A percentile compares a stretch with the other conserved stretches of the same genome.
Conservation (phyloP, 1,140 invertebrate species). For the Caenorhabditis latens region DNA sequence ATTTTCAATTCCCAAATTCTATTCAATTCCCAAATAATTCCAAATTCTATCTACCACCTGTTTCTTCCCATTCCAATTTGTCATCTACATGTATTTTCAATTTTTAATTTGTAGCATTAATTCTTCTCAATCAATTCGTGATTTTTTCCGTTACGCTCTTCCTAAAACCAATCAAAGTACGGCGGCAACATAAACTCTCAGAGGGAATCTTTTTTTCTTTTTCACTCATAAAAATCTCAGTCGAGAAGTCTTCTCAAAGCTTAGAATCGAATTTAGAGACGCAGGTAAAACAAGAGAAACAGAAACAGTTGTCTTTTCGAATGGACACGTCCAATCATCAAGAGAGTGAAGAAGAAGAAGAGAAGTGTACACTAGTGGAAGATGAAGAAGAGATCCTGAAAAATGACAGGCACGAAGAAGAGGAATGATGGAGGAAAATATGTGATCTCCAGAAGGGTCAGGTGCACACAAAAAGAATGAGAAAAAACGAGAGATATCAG, state of each 20-base stretch:
- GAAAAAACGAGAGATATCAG: background rate
- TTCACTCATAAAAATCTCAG: slow-evolving; percentile 41
- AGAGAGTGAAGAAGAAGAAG: no score
- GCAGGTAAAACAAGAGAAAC: background rate
- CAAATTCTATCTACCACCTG: no score
- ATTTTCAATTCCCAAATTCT: no score
- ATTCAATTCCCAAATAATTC: no score
- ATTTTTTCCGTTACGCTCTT: background rate
- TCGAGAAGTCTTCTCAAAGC: background rate
- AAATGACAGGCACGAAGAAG: background rate
- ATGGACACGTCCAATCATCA: slow-evolving; percentile 42
- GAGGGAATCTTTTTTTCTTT: slow-evolving; percentile 5
- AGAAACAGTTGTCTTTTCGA: slow-evolving; percentile 36
- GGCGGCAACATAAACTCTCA: slow-evolving; percentile 45
- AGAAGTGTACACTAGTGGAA: slow-evolving; percentile 37
- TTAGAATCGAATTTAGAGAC: slow-evolving; percentile 10
- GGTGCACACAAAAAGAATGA: slow-evolving; percentile 4
- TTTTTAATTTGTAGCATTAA: background rate
- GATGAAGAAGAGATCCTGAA: background rate
- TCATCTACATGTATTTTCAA: background rate
- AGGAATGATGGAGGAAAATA: slow-evolving; percentile 15
- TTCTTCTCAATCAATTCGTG: background rate
- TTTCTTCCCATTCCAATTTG: no score
- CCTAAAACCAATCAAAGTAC: slow-evolving; percentile 22
- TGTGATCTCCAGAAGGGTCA: slow-evolving; percentile 53